phyloP scores from a whole-genome alignment of 1,140 invertebrate genomes.

The Adoxophyes honmai region DNA sequence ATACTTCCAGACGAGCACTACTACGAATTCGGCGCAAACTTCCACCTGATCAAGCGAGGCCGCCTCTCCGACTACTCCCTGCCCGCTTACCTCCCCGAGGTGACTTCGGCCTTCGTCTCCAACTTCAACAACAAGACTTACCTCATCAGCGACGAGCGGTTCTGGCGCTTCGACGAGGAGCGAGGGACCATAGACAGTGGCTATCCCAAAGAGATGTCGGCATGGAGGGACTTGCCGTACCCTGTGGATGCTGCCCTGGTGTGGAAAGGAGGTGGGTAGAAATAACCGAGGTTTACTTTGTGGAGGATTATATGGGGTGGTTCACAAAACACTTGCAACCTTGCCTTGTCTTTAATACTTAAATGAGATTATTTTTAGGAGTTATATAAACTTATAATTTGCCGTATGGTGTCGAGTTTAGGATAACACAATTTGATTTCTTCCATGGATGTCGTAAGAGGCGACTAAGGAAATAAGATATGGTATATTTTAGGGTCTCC shows the following conservation, averaged over 20 bases:
- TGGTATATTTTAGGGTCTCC: too few species aligned
- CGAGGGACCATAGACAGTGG: conserved; percentile 78
- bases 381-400: too few species aligned
- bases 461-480: too few species aligned
- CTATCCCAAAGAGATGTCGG: conserved; percentile 82
- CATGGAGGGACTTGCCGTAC: conserved; percentile 82
- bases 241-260: conserved; percentile 81
- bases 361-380: too few species aligned
- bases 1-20: conserved; percentile 80
- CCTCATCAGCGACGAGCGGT: conserved; percentile 79
- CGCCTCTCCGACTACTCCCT: conserved; percentile 80
- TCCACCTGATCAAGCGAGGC: conserved; percentile 77
- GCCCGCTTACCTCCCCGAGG: conserved; percentile 79
- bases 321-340: too few species aligned
- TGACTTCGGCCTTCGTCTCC: conserved; percentile 85
- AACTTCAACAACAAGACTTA: conserved; percentile 78
- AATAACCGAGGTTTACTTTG: too few species aligned
- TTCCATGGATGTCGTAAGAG: too few species aligned
- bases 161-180: conserved; percentile 84
- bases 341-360: too few species aligned
- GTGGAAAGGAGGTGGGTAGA: conserved; percentile 78
- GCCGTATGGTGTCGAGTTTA: too few species aligned
- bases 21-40: conserved; percentile 83
- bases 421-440: too few species aligned
- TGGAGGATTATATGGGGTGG: too few species aligned